These are phyloP conservation scores for Cnemophilus loriae DNA, from an alignment of 2,113 vertebrate genomes.

Conservation along the genomic window DNA sequence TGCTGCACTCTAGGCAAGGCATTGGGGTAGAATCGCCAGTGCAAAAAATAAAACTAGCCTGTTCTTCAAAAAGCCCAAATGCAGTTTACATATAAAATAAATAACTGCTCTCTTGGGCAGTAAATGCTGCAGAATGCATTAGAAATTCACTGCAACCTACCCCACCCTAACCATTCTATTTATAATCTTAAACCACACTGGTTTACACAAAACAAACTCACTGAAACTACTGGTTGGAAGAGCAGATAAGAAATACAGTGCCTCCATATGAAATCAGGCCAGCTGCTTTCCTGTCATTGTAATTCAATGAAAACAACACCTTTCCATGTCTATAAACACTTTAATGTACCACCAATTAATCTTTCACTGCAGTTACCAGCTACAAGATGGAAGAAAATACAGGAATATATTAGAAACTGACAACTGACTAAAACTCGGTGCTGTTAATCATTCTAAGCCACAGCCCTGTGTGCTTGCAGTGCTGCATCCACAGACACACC, in stretches of 20 bases:
- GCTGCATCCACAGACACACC: neutral
- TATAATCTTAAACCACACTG: neutral
- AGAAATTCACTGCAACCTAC: neutral
- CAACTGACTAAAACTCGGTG: neutral
- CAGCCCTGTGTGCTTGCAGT: neutral
- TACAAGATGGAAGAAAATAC: neutral
- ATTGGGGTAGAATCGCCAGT: neutral
- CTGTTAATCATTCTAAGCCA: neutral
- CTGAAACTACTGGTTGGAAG: neutral
- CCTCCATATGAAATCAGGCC: neutral
- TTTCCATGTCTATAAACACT: neutral
- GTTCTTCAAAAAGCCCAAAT: neutral
- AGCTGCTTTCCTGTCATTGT: neutral
- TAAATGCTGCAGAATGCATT: neutral
- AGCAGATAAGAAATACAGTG: neutral
- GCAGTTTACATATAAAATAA: neutral
- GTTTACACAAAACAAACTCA: neutral
- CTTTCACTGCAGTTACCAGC: neutral
- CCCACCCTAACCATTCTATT: neutral
- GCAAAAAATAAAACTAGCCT: neutral
- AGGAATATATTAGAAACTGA: neutral
- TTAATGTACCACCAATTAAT: constrained; percentile 39
- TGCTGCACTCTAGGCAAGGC: neutral
- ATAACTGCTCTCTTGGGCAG: neutral
- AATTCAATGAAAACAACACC: neutral